A percentile compares a stretch with the other conserved stretches of the same genome.
phyloP scores from a whole-genome alignment of 2,888 invertebrate genomes.

The Ochropleura plecta region DNA sequence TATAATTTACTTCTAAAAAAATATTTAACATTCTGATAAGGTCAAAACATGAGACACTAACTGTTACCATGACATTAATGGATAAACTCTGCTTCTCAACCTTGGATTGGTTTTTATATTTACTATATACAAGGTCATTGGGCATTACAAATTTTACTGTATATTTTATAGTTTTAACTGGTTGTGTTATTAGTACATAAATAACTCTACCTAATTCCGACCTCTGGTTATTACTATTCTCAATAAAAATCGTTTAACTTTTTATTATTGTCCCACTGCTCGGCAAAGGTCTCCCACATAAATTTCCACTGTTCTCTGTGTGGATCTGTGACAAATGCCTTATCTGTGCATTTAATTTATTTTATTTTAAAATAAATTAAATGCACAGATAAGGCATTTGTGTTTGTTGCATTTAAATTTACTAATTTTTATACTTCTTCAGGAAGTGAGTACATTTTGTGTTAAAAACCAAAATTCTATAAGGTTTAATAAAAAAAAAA shows the following conservation, averaged over 20 bases:
- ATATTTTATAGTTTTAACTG: neutral
- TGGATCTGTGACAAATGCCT: too few species aligned
- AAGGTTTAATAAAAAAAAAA: too few species aligned
- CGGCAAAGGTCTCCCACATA: too few species aligned
- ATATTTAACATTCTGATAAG: neutral
- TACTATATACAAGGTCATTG: constrained; percentile 4
- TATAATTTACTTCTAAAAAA: too few species aligned
- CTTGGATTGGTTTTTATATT: constrained; percentile 11
- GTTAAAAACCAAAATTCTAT: neutral
- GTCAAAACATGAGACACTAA: constrained; percentile 1
- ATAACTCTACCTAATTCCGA: too few species aligned
- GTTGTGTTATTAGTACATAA: neutral
- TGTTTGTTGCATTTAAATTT: too few species aligned
- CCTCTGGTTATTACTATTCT: neutral
- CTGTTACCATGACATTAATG: constrained; percentile 33
- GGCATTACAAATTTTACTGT: neutral
- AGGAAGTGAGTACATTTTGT: neutral
- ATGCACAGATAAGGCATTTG: too few species aligned
- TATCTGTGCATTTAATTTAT: too few species aligned
- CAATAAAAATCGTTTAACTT: neutral
- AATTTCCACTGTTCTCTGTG: too few species aligned
- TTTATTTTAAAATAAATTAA: too few species aligned
- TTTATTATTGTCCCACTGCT: too few species aligned
- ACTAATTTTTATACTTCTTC: neutral
- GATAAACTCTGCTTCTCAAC: constrained; percentile 8